phyloP scores from a whole-genome alignment of 2,113 vertebrate genomes.

The Engystomops pustulosus region DNA sequence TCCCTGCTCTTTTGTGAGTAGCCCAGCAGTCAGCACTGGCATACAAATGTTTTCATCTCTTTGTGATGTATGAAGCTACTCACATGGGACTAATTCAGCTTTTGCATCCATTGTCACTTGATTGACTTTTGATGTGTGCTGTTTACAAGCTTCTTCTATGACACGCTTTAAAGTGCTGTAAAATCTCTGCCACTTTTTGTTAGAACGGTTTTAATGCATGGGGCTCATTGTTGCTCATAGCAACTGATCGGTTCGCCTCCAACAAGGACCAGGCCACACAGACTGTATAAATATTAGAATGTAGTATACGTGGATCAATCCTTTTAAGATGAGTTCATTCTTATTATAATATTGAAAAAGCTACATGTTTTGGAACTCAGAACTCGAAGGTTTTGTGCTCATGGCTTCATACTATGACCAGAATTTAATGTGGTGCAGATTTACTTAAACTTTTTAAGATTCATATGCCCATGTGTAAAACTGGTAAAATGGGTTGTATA shows the following conservation, averaged over 20 bases:
- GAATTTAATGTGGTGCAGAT: too few species aligned
- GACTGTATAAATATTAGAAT: too few species aligned
- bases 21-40: not conserved
- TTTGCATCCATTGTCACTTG: slow-evolving; percentile 10
- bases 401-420: too few species aligned
- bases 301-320: too few species aligned
- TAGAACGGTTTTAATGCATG: not conserved
- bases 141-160: not conserved
- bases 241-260: not conserved
- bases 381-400: too few species aligned
- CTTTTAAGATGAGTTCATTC: too few species aligned
- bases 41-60: not conserved
- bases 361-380: too few species aligned
- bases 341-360: too few species aligned
- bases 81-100: slow-evolving; percentile 8
- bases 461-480: too few species aligned
- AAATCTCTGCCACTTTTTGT: not conserved
- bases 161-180: not conserved
- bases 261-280: too few species aligned
- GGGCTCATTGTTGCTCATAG: not conserved
- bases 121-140: slow-evolving; percentile 14
- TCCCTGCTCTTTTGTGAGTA: not conserved
- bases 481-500: too few species aligned
- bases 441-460: too few species aligned
- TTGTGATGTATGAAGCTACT: slow-evolving; percentile 10